These are phyloP conservation scores for Diaperis boleti DNA, from an alignment of 2,888 invertebrate genomes.

Conservation along the genomic window DNA sequence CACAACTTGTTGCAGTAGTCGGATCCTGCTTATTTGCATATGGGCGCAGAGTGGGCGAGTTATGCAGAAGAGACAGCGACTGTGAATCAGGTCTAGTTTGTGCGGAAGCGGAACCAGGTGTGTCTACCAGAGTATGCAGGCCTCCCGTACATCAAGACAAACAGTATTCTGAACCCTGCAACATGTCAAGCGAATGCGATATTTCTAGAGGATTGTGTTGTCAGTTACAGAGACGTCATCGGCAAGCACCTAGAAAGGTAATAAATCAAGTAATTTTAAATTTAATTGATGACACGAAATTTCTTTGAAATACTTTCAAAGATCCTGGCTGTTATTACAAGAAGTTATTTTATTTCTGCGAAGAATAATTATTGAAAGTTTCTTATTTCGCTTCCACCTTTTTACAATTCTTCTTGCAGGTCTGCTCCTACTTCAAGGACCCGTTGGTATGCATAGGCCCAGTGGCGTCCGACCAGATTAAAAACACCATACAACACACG, in stretches of 20 bases:
- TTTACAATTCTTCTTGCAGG: slow-evolving; percentile 68
- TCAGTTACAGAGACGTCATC: slow-evolving; percentile 86
- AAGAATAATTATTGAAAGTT: too few species aligned
- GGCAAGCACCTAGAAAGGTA: slow-evolving; percentile 87
- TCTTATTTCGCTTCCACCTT: too few species aligned
- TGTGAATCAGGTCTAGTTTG: slow-evolving; percentile 88
- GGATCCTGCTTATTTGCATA: slow-evolving; percentile 78
- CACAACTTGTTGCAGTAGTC: slow-evolving; percentile 65
- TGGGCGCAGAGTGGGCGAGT: slow-evolving; percentile 84
- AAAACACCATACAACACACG: slow-evolving; percentile 79
- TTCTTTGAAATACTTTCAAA: too few species aligned
- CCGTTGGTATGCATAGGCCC: slow-evolving; percentile 89
- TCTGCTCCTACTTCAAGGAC: slow-evolving; percentile 93
- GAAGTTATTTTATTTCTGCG: too few species aligned
- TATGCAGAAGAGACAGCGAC: slow-evolving; percentile 86
- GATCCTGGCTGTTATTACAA: too few species aligned
- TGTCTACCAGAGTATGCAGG: slow-evolving; percentile 78
- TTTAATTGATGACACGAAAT: too few species aligned
- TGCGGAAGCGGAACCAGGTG: slow-evolving; percentile 76
- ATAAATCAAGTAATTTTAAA: too few species aligned
- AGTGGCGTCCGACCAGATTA: slow-evolving; percentile 83
- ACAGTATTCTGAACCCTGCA: slow-evolving; percentile 87
- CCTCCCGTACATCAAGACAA: slow-evolving; percentile 82
- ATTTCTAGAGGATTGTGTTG: slow-evolving; percentile 88
- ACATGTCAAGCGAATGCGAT: slow-evolving; percentile 86